Evolutionary conservation across 2,888 invertebrate genomes (phyloP).

Genomic region (Ashinkailepas kermadecensis): DNA sequence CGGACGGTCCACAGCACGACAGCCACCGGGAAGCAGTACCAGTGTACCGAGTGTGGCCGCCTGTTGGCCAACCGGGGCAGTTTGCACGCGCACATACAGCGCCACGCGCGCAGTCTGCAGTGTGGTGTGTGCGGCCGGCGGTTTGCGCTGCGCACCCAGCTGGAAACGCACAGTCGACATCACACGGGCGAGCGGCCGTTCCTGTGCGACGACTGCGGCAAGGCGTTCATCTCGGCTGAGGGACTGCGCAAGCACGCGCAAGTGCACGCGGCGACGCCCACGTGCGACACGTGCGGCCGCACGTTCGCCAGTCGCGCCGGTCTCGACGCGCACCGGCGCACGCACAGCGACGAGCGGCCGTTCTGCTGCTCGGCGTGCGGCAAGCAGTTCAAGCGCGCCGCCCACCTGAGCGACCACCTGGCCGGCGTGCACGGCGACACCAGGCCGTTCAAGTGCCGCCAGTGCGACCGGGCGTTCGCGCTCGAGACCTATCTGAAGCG

Average conservation of each 20-base stretch:
- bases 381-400: neutral
- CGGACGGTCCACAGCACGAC: neutral
- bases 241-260: slow-evolving; percentile 31
- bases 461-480: neutral
- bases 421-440: neutral
- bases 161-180: slow-evolving; percentile 30
- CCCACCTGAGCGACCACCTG: neutral
- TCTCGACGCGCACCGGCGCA: neutral
- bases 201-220: slow-evolving; percentile 31
- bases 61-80: slow-evolving; percentile 16
- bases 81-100: slow-evolving; percentile 12
- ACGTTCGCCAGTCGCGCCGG: neutral
- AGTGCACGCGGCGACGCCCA: slow-evolving; percentile 28
- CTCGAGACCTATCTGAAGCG: neutral
- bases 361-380: neutral
- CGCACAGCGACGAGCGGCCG: slow-evolving; percentile 5
- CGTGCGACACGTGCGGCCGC: neutral
- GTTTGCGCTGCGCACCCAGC: slow-evolving; percentile 31
- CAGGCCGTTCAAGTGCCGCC: neutral
- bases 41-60: slow-evolving; percentile 9
- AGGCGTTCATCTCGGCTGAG: slow-evolving; percentile 32
- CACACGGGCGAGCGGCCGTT: slow-evolving; percentile 33
- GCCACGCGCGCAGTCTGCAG: slow-evolving; percentile 1
- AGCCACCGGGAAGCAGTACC: slow-evolving; percentile 1
- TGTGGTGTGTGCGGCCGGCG: slow-evolving; percentile 31